These are phyloP conservation scores for Drosophila subsilvestris DNA, from an alignment of 2,888 invertebrate species.

Conservation along the genomic window DNA sequence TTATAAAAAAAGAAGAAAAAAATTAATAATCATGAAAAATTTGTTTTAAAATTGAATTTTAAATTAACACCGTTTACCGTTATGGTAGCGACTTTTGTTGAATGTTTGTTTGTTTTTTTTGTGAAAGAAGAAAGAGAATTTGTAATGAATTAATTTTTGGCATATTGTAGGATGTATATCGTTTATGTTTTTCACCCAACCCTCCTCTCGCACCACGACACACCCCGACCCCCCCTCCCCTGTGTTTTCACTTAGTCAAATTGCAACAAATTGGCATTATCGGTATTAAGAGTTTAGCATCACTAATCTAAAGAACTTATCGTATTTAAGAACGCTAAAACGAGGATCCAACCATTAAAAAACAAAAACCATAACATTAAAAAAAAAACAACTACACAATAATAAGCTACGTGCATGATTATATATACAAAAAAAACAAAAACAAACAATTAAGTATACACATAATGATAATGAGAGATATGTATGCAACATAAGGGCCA, in stretches of 20 bases:
- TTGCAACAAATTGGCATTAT: constrained; percentile 51
- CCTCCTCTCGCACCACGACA: too few species aligned
- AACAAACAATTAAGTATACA: constrained; percentile 41
- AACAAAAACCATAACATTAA: not conserved
- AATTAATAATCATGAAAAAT: constrained; percentile 18
- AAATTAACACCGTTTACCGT: constrained; percentile 22
- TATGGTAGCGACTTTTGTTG: constrained; percentile 45
- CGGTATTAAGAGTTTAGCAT: constrained; percentile 47
- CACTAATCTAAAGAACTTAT: constrained; percentile 12
- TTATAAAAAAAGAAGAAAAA: constrained; percentile 50
- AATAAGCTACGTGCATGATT: constrained; percentile 58
- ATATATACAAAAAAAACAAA: constrained; percentile 10
- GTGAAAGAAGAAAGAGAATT: constrained; percentile 5
- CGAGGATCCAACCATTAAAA: constrained; percentile 16
- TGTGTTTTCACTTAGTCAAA: constrained; percentile 36
- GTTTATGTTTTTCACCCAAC: constrained; percentile 14
- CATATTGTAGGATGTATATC: constrained; percentile 1
- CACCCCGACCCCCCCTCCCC: not conserved
- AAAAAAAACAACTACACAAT: constrained; percentile 56
- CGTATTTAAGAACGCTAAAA: constrained; percentile 15
- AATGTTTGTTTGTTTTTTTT: constrained; percentile 41
- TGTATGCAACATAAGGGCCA: constrained; percentile 65
- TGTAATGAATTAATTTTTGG: constrained; percentile 25
- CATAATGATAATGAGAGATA: constrained; percentile 42
- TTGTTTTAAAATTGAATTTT: constrained; percentile 35